Evolutionary conservation across 2,797 vertebrate species (phyloP).

Genomic region (Spatula versicolor): DNA sequence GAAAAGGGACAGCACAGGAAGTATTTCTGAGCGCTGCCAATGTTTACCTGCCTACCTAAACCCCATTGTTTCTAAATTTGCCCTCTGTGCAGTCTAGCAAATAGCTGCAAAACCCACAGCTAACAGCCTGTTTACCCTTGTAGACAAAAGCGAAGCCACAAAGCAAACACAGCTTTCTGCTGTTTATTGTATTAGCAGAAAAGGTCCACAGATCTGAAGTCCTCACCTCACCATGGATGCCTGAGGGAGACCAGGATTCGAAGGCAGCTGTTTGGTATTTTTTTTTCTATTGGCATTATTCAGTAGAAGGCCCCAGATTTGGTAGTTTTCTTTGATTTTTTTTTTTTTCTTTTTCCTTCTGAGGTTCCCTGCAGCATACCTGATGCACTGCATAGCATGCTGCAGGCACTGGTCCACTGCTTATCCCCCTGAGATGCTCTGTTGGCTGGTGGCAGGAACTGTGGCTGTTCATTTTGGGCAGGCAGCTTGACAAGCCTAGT

Average conservation of each 20-base stretch:
- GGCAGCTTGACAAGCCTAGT: background rate
- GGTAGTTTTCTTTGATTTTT: background rate
- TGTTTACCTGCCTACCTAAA: background rate
- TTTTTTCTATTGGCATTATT: background rate
- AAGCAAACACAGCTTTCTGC: background rate
- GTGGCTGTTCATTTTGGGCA: background rate
- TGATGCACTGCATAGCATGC: background rate
- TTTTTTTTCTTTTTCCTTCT: background rate
- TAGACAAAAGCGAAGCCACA: background rate
- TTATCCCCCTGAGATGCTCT: background rate
- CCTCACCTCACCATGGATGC: background rate
- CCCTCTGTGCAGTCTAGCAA: background rate
- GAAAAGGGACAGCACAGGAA: background rate
- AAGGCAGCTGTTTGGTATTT: background rate
- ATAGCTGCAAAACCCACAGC: background rate
- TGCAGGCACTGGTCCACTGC: background rate
- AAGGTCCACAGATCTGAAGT: background rate
- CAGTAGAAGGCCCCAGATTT: background rate
- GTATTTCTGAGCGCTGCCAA: background rate
- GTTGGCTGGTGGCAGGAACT: background rate
- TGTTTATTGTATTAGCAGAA: background rate
- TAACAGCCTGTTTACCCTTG: background rate
- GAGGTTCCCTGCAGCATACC: background rate
- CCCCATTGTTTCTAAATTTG: fast-evolving
- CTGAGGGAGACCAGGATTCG: background rate